phyloP scores from a whole-genome alignment of 1,140 invertebrate species.

The Listronotus bonariensis region DNA sequence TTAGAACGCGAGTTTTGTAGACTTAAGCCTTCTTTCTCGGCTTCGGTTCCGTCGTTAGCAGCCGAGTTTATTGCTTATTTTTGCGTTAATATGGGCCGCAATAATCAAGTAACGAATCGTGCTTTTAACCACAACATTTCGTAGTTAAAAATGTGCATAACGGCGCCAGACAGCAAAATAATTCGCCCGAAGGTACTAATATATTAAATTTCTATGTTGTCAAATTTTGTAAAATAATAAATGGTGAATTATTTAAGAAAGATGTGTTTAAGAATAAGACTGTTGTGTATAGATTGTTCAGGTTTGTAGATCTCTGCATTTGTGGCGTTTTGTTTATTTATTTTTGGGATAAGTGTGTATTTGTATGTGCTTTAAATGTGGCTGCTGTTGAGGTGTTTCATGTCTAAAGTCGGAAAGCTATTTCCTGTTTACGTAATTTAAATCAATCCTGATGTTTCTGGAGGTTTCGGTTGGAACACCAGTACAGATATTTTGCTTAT shows the following conservation, averaged over 20 bases:
- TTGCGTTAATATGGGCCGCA: conserved; percentile 13
- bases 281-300: conserved; percentile 63
- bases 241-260: conserved; percentile 44
- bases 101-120: conserved; percentile 1
- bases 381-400: neutral
- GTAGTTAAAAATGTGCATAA: conserved; percentile 14
- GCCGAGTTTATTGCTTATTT: conserved; percentile 19
- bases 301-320: conserved; percentile 50
- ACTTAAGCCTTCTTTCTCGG: conserved; percentile 21
- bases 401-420: conserved; percentile 1
- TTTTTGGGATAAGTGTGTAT: neutral
- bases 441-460: too few species aligned
- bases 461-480: too few species aligned
- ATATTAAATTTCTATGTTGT: neutral
- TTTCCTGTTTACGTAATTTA: conserved; percentile 14
- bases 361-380: conserved; percentile 7
- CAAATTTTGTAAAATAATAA: conserved; percentile 8
- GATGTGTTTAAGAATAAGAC: conserved; percentile 59
- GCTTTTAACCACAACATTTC: conserved; percentile 12
- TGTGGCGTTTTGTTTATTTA: conserved; percentile 9
- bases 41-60: conserved; percentile 1
- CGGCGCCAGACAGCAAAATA: conserved; percentile 15
- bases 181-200: conserved; percentile 10
- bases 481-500: too few species aligned
- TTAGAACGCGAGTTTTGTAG: conserved; percentile 31